Evolutionary conservation across 2,113 vertebrate genomes (phyloP).

Genomic region (Carassius carassius): DNA sequence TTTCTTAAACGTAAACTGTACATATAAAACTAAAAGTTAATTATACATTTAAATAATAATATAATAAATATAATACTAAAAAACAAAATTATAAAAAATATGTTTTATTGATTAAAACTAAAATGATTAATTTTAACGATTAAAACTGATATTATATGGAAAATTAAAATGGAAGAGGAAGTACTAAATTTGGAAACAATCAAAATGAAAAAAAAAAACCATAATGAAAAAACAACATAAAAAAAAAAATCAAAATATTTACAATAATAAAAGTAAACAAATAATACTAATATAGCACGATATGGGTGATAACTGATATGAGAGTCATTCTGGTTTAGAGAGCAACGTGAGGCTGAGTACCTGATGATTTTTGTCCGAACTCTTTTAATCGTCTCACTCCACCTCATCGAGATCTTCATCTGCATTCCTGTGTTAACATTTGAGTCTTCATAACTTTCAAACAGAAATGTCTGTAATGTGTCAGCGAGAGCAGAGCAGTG

Average conservation of each 20-base stretch:
- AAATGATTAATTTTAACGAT: too few species aligned
- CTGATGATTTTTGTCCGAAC: neutral
- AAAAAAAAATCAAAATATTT: neutral
- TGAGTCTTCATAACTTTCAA: neutral
- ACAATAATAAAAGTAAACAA: neutral
- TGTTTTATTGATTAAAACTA: too few species aligned
- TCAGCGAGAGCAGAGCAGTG: constrained; percentile 31
- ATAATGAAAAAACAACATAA: neutral
- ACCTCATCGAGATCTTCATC: neutral
- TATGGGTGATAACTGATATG: neutral
- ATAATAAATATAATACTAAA: too few species aligned
- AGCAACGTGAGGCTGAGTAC: neutral
- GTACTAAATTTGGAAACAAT: neutral
- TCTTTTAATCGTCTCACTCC: neutral
- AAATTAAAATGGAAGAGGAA: neutral
- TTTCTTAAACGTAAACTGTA: too few species aligned
- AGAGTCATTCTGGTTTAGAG: neutral
- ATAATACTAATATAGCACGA: neutral
- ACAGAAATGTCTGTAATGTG: constrained; percentile 14
- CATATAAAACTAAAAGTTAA: too few species aligned
- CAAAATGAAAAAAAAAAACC: neutral
- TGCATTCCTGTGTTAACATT: constrained; percentile 10
- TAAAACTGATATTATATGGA: too few species aligned
- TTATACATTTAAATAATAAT: too few species aligned
- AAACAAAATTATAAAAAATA: too few species aligned